Percentiles rank a stretch among this genome's conserved stretches.
Conservation (phyloP, 2,888 invertebrate genomes). For the Drosophila incognita region DNA sequence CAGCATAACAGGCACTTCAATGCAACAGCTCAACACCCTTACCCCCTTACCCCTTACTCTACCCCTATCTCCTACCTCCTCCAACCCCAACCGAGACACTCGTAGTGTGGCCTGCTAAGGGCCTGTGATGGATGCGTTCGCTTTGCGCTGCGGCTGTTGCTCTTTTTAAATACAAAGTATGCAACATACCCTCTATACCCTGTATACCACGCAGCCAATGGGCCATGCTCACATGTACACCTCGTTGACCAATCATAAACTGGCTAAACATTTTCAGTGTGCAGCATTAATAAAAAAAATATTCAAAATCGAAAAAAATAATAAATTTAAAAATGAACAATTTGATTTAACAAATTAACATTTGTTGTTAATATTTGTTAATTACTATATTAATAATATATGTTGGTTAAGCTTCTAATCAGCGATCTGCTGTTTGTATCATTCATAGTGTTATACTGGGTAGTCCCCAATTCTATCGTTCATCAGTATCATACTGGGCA, state of each 20-base stretch:
- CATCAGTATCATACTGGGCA: not conserved
- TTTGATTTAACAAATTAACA: not conserved
- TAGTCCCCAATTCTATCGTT: not conserved
- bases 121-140: conserved; percentile 60
- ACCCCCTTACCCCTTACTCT: not conserved
- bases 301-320: too few species aligned
- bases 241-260: not conserved
- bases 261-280: not conserved
- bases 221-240: not conserved
- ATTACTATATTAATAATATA: not conserved
- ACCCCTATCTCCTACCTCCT: not conserved
- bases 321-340: not conserved
- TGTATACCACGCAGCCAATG: not conserved
- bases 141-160: conserved; percentile 55
- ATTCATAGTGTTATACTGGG: not conserved
- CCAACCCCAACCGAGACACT: conserved; percentile 7
- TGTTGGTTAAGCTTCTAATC: not conserved
- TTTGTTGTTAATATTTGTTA: not conserved
- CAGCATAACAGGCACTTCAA: conserved; percentile 50
- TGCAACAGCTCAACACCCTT: conserved; percentile 51
- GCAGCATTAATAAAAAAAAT: too few species aligned
- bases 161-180: conserved; percentile 36
- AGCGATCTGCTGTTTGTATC: not conserved
- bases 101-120: conserved; percentile 45
- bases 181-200: conserved; percentile 22